These are phyloP conservation scores for Halcyon badia DNA, from an alignment of 2,797 vertebrate species.

Conservation along the genomic window DNA sequence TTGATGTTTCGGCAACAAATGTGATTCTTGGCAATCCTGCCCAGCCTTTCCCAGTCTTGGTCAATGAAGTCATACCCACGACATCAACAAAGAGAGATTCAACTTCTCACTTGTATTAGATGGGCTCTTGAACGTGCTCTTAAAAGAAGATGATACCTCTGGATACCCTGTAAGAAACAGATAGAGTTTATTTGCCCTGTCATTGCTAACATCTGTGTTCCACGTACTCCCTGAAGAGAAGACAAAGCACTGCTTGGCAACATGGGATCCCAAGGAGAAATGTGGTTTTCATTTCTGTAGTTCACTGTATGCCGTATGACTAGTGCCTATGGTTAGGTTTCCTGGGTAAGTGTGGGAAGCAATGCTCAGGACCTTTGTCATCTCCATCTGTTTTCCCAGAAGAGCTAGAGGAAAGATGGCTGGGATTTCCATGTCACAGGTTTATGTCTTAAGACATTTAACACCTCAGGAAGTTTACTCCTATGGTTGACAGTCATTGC, in stretches of 20 bases:
- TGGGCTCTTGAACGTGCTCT: neutral
- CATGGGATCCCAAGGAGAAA: neutral
- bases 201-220: neutral
- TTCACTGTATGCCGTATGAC: neutral
- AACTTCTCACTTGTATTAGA: neutral
- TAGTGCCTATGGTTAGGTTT: neutral
- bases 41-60: neutral
- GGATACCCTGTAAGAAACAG: neutral
- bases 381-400: neutral
- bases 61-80: neutral
- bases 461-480: neutral
- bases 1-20: slow-evolving; percentile 33
- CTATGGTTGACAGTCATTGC: neutral
- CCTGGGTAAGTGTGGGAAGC: neutral
- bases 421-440: neutral
- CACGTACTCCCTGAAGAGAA: neutral
- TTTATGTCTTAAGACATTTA: neutral
- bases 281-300: neutral
- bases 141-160: neutral
- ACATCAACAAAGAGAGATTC: slow-evolving; percentile 25
- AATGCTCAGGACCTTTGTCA: neutral
- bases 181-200: neutral
- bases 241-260: neutral
- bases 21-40: slow-evolving; percentile 52
- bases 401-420: neutral